These are phyloP conservation scores for Luidia sarsii DNA, from an alignment of 53 echinoderm and acorn worm genomes.

Conservation along the genomic window DNA sequence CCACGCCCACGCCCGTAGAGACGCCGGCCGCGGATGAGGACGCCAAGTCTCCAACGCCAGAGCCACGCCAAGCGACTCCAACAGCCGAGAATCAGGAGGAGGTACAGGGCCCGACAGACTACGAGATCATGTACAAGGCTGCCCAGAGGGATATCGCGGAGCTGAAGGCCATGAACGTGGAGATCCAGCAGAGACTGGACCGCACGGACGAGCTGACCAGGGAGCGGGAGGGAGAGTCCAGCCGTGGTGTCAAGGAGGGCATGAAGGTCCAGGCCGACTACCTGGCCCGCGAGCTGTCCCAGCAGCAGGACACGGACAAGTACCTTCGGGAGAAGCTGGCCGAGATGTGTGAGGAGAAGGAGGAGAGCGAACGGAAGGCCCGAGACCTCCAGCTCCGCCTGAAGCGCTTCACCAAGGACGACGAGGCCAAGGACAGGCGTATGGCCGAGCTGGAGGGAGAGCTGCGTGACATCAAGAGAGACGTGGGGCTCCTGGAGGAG, in stretches of 20 bases:
- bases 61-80: too few species aligned
- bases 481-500: constrained; percentile 78
- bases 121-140: constrained; percentile 50
- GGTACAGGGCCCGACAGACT: constrained; percentile 27
- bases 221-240: constrained; percentile 42
- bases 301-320: constrained; percentile 83
- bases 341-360: constrained; percentile 86
- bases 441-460: constrained; percentile 79
- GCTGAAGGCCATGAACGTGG: constrained; percentile 31
- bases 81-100: constrained; percentile 15
- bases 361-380: constrained; percentile 81
- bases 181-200: constrained; percentile 48
- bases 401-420: constrained; percentile 93
- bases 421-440: constrained; percentile 88
- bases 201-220: constrained; percentile 54
- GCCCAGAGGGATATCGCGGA: constrained; percentile 60
- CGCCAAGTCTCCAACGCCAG: too few species aligned
- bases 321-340: constrained; percentile 87
- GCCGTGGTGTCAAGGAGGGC: constrained; percentile 64
- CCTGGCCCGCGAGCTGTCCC: constrained; percentile 81
- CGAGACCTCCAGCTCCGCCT: constrained; percentile 88
- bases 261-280: constrained; percentile 82
- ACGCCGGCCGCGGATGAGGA: neutral
- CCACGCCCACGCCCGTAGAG: neutral
- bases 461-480: constrained; percentile 74